Conservation (phyloP, 2,797 vertebrate genomes). For the Mus minutoides region DNA sequence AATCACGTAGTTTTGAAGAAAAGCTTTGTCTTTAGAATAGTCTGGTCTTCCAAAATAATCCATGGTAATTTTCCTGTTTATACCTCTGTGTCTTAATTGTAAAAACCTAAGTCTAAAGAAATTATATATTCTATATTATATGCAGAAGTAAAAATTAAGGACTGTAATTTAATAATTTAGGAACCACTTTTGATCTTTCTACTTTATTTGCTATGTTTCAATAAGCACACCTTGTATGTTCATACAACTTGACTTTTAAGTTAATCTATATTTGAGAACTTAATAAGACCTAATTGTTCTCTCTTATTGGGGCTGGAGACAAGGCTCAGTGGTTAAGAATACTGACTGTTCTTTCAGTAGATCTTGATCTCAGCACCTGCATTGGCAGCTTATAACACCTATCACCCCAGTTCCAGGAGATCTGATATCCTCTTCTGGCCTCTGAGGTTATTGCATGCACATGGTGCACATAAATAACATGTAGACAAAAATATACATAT, state of each 20-base stretch:
- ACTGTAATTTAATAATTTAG: constrained; percentile 15
- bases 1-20: constrained; percentile 44
- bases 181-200: constrained; percentile 45
- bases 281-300: neutral
- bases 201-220: neutral
- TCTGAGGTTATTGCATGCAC: neutral
- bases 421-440: neutral
- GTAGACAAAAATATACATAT: neutral
- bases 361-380: neutral
- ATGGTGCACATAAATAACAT: neutral
- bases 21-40: constrained; percentile 16
- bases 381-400: neutral
- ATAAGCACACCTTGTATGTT: constrained; percentile 24
- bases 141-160: constrained; percentile 48
- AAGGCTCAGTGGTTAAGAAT: neutral
- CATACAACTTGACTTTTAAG: constrained; percentile 12
- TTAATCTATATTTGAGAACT: constrained; percentile 46
- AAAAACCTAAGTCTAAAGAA: constrained; percentile 30
- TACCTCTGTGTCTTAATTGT: neutral
- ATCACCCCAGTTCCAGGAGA: neutral
- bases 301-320: neutral
- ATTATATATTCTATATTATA: constrained; percentile 39
- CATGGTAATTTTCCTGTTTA: constrained; percentile 28
- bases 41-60: constrained; percentile 43
- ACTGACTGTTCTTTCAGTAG: neutral